Evolutionary conservation across 2,888 invertebrate genomes (phyloP), one percentile per base, ranked within the genome.

Genomic region (Ectemnius cavifrons): DNA sequence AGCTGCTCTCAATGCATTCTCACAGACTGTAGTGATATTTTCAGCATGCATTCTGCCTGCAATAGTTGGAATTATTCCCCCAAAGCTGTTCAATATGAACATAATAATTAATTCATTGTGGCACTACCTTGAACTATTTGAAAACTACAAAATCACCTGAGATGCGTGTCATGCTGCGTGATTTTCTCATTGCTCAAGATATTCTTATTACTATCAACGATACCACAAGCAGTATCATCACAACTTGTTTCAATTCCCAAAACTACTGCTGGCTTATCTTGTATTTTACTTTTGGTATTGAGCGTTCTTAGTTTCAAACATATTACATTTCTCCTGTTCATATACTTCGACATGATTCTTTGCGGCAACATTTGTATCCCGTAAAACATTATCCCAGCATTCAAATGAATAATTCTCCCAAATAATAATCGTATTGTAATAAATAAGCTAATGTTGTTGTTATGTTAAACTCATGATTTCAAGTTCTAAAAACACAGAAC

Each of bases 241-340:
- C 98, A 99, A 77, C 98, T 98, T 4, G 98, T 98, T 93, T 99
- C 99, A 85, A 99, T 98, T 5, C 99, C 99, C 81, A 99, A 92
- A 67, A 99, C 92, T 71, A 91, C 68, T 23, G 83, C 72, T 46
- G 85, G 77, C 56, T 75, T 70, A 62, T 27, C 20, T 8, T 73
- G 65, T 3, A 58, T 14, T 61, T 13, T 2, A 11, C 28, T 8
- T 63, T 68, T 16, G 8, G 0, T 1, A 14, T 14, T 63, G 0
- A n/a, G 52, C 2, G 4, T 20, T 11, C 47, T n/a, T 1, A 16
- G 8, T n/a, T 37, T 5, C 13, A 60, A 20, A 13, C 37, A 37
- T 37, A 37, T 37, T 8, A 8, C 8, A 37, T 37, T 37, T 37
- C 37, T 37, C 37, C 37, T 37, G 8, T 37, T 37, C 11, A 37